phyloP scores from a whole-genome alignment of 2,888 invertebrate species.

The Protonemura montana region DNA sequence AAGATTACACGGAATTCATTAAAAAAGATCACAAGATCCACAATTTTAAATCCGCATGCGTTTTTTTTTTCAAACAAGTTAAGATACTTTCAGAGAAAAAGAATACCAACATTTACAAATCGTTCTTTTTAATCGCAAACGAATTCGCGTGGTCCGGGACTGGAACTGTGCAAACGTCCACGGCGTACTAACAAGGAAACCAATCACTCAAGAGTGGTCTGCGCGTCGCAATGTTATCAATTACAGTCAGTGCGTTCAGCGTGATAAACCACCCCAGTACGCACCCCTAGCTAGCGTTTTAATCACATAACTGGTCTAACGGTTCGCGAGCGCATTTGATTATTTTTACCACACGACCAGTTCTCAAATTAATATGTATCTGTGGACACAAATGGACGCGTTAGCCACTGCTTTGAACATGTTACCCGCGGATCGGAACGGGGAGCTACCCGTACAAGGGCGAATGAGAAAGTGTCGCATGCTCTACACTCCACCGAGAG shows the following conservation, averaged over 20 bases:
- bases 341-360: slow-evolving; percentile 7
- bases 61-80: neutral
- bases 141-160: neutral
- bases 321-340: neutral
- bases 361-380: slow-evolving; percentile 17
- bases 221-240: slow-evolving; percentile 14
- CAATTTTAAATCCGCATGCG: neutral
- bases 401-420: slow-evolving; percentile 20
- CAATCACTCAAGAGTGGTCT: slow-evolving; percentile 13
- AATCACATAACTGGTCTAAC: slow-evolving; percentile 7
- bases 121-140: neutral
- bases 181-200: neutral
- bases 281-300: neutral
- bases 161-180: neutral
- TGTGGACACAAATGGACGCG: neutral
- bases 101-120: neutral
- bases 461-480: neutral
- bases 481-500: neutral
- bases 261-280: neutral
- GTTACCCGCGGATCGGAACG: neutral
- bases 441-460: neutral
- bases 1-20: too few species aligned
- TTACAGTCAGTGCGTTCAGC: slow-evolving; percentile 2
- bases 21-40: too few species aligned
- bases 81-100: neutral